Conservation (phyloP, 64 coral and sea anemone species). For the Acropora tenuis region DNA sequence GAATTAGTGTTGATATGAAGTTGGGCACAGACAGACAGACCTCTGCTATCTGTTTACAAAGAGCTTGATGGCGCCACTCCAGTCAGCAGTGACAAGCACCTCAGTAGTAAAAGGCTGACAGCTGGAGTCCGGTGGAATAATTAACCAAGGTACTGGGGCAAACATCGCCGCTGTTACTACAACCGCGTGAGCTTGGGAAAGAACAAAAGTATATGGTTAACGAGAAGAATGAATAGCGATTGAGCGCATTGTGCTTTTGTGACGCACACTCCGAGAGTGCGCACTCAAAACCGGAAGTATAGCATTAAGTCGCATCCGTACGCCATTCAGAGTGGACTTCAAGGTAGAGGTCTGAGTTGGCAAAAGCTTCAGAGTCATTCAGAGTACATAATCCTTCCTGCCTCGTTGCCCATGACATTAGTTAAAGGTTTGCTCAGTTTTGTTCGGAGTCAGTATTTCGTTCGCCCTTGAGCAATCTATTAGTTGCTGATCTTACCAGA, state of each 20-base stretch:
- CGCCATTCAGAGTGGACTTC: too few species aligned
- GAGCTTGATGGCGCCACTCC: constrained; percentile 94
- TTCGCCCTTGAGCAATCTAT: background rate
- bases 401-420: too few species aligned
- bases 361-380: too few species aligned
- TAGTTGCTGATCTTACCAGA: constrained; percentile 66
- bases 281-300: too few species aligned
- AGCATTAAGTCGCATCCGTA: too few species aligned
- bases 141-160: constrained; percentile 95
- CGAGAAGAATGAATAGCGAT: background rate
- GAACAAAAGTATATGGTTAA: background rate
- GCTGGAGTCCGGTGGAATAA: constrained; percentile 86
- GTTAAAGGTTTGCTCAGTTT: too few species aligned
- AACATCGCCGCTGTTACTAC: constrained; percentile 98
- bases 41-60: constrained; percentile 96
- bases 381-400: too few species aligned
- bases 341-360: too few species aligned
- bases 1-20: background rate
- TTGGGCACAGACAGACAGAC: background rate
- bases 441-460: background rate
- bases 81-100: constrained; percentile 99
- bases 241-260: too few species aligned
- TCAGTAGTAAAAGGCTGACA: constrained; percentile 78
- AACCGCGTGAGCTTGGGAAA: constrained; percentile 83
- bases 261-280: too few species aligned